Conservation (phyloP, 2,888 invertebrate species). For the Drosophila koepferae region DNA sequence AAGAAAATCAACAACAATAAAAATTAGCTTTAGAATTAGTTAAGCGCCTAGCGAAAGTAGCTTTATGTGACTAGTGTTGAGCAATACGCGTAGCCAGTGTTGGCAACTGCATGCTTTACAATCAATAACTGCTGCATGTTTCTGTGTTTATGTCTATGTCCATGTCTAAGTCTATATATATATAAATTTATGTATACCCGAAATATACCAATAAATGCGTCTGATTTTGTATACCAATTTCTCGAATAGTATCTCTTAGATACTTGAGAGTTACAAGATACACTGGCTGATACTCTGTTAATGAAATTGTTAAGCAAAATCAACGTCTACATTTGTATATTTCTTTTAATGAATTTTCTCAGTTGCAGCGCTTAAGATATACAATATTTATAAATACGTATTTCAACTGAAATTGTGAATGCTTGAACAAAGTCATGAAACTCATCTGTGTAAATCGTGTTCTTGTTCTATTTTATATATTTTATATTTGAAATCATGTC, state of each 20-base stretch:
- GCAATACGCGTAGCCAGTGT: slow-evolving; percentile 55
- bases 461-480: slow-evolving; percentile 57
- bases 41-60: slow-evolving; percentile 45
- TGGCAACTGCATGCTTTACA: slow-evolving; percentile 70
- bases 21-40: slow-evolving; percentile 54
- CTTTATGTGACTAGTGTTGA: slow-evolving; percentile 73
- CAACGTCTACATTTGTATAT: slow-evolving; percentile 67
- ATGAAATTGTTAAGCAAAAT: slow-evolving; percentile 69
- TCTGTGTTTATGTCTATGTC: slow-evolving; percentile 53
- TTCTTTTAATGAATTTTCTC: slow-evolving; percentile 57
- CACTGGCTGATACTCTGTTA: not conserved
- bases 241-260: slow-evolving; percentile 19
- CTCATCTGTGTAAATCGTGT: slow-evolving; percentile 64
- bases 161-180: slow-evolving; percentile 42
- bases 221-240: slow-evolving; percentile 70
- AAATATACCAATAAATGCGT: slow-evolving; percentile 71
- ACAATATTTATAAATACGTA: slow-evolving; percentile 21
- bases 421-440: slow-evolving; percentile 54
- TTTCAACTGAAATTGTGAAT: slow-evolving; percentile 27
- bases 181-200: not conserved
- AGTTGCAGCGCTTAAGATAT: slow-evolving; percentile 74
- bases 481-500: slow-evolving; percentile 22
- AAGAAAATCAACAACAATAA: not conserved
- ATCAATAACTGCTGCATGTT: slow-evolving; percentile 64
- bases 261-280: not conserved